Conservation (phyloP, 37 sponge, comb jelly and placozoan genomes). For the Petrosia ficiformis region DNA sequence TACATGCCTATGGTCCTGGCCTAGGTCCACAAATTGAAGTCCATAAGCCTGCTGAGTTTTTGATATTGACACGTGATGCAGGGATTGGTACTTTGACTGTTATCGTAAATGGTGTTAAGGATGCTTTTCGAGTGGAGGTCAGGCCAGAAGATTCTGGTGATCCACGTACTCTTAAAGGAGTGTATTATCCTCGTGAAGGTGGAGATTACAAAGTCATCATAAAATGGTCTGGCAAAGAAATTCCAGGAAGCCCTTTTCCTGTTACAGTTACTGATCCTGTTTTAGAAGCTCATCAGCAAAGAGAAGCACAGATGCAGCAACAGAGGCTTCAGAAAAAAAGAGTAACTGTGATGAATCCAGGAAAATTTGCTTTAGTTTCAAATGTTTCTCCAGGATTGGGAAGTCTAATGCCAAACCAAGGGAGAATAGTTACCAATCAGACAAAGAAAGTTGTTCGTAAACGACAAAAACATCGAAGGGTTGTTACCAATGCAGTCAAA, state of each 20-base stretch:
- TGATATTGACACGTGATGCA: slow-evolving; percentile 67
- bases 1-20: slow-evolving; percentile 80
- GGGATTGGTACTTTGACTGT: slow-evolving; percentile 68
- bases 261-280: slow-evolving; percentile 27
- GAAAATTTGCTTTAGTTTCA: too few species aligned
- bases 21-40: slow-evolving; percentile 41
- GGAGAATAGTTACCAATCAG: too few species aligned
- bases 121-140: slow-evolving; percentile 62
- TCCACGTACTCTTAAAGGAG: slow-evolving; percentile 57
- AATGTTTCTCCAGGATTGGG: too few species aligned
- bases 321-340: slow-evolving; percentile 3
- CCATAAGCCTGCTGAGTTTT: slow-evolving; percentile 52
- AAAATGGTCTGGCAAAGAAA: slow-evolving; percentile 60
- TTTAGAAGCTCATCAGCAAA: neutral
- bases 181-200: slow-evolving; percentile 54
- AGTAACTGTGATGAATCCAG: too few species aligned
- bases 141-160: slow-evolving; percentile 30
- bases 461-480: too few species aligned
- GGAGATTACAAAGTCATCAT: slow-evolving; percentile 76
- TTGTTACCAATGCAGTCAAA: too few species aligned
- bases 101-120: slow-evolving; percentile 75
- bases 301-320: neutral
- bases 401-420: too few species aligned
- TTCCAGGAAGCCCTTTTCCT: slow-evolving; percentile 85
- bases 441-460: too few species aligned